Evolutionary conservation across 2,888 invertebrate species (phyloP), one percentile per base, ranked within the genome.

Genomic region (Antheraea yamamai): DNA sequence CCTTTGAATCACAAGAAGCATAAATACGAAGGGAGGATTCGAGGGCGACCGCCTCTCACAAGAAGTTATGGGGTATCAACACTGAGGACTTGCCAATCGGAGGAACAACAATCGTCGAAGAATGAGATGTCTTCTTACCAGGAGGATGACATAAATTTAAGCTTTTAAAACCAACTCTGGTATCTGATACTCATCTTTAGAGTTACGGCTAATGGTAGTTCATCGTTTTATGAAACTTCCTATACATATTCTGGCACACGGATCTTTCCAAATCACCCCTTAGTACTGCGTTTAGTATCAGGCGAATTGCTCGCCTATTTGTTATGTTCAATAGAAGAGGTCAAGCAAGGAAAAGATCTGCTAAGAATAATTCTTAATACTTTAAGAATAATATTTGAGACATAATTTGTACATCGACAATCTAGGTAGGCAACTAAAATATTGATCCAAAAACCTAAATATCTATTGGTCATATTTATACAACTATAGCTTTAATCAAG

Each of bases 1-100:
- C 95, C 95, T 0, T 75, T 94, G 2, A 93, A 92, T 79, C 92
- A 93, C 77, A 95, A 95, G 77, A 87, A 91, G 14, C 89, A 92
- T 35, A 95, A 92, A 73, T 94, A 89, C 78, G 89, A 91, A 51
- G 94, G 91, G 18, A 87, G 92, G 76, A 93, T 95, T 74, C 81
- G 87, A 51, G 93, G 93, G 0, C 84, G 95, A 76, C 94, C 95
- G 2, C 95, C 95, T 2, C 80, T 95, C 20, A 85, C 89, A 35
- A 84, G 88, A 74, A 88, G 85, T 20, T 87, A 84, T 73, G 86
- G 86, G 3, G 90, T 92, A 0, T 86, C 91, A 0, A 82, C 83
- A 0, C 75, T 93, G 1, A 88, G 88, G 75, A 88, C 81, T 52
- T 84, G 88, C 0, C 79, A 84, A 73, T 93, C 93, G 7, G 90